Percentiles rank a stretch among this genome's conserved stretches.
Conservation (phyloP, 1,140 invertebrate genomes). For the Drosophila azteca region DNA sequence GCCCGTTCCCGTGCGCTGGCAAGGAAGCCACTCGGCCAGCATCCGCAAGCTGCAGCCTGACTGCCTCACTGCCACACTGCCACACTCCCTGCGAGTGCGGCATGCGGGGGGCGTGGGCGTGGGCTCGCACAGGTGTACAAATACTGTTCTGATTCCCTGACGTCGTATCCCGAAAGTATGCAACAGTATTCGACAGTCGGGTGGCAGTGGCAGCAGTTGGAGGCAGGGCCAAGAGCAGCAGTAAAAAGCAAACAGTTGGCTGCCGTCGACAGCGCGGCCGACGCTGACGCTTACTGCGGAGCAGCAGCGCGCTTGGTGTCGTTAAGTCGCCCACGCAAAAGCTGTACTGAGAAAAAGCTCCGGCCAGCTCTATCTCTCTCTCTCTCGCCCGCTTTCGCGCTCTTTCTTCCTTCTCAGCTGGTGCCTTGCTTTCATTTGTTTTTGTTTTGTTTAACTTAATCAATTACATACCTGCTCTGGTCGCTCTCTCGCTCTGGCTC, state of each 20-base stretch:
- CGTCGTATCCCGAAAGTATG: slow-evolving; percentile 68
- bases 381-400: slow-evolving; percentile 22
- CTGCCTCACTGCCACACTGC: neutral
- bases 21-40: slow-evolving; percentile 34
- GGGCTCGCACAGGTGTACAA: no score
- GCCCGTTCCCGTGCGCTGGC: neutral
- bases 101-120: slow-evolving; percentile 45
- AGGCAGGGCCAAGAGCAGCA: slow-evolving; percentile 48
- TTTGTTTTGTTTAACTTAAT: slow-evolving; percentile 20
- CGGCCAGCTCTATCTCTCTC: slow-evolving; percentile 25
- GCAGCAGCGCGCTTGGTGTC: no score
- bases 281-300: neutral
- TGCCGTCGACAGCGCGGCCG: slow-evolving; percentile 48
- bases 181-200: slow-evolving; percentile 60
- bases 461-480: slow-evolving; percentile 25
- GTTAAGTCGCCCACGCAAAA: slow-evolving; percentile 77
- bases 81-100: neutral
- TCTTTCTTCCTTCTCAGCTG: slow-evolving; percentile 11
- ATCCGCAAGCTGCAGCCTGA: slow-evolving; percentile 45
- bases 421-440: slow-evolving; percentile 19
- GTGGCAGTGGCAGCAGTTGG: slow-evolving; percentile 46
- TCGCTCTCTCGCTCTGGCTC: slow-evolving; percentile 2
- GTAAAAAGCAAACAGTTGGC: slow-evolving; percentile 71
- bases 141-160: neutral
- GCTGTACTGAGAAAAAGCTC: slow-evolving; percentile 31